These are phyloP conservation scores for Pomatostomus ruficeps DNA, from an alignment of 2,113 vertebrate genomes.

Conservation along the genomic window DNA sequence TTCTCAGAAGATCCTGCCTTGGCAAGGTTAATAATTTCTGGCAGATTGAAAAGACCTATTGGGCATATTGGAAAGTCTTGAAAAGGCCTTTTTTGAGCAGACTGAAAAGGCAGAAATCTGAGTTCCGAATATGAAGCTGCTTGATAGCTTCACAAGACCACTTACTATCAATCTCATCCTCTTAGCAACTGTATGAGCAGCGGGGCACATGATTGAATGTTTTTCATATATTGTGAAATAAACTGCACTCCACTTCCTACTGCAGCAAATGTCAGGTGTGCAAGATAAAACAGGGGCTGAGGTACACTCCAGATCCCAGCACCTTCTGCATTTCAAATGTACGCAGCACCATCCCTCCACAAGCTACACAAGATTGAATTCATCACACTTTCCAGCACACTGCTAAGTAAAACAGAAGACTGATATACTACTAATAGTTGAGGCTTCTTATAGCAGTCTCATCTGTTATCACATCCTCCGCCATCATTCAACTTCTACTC, in stretches of 20 bases:
- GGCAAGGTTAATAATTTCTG: background rate
- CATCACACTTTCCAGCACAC: background rate
- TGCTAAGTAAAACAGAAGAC: conserved; percentile 48
- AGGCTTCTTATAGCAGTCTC: conserved; percentile 40
- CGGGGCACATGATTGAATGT: conserved; percentile 21
- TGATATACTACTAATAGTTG: conserved; percentile 42
- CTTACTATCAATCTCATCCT: conserved; percentile 43
- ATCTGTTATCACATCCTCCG: conserved; percentile 50
- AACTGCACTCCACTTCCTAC: background rate
- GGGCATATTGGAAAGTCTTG: background rate
- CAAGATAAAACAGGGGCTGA: conserved; percentile 9
- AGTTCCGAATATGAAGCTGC: conserved; percentile 11
- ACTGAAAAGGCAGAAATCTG: conserved; percentile 10
- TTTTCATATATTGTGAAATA: conserved; percentile 40
- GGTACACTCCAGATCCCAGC: background rate
- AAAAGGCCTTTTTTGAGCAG: background rate
- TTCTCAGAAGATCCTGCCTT: background rate
- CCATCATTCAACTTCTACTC: conserved; percentile 8
- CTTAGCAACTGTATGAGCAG: conserved; percentile 28
- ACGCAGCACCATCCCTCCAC: background rate
- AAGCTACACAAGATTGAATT: background rate
- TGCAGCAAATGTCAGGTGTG: conserved; percentile 27
- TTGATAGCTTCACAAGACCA: conserved; percentile 6
- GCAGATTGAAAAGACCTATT: background rate
- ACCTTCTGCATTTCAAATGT: background rate